These are phyloP conservation scores for Bos javanicus DNA, from an alignment of 2,113 vertebrate genomes.

Conservation along the genomic window DNA sequence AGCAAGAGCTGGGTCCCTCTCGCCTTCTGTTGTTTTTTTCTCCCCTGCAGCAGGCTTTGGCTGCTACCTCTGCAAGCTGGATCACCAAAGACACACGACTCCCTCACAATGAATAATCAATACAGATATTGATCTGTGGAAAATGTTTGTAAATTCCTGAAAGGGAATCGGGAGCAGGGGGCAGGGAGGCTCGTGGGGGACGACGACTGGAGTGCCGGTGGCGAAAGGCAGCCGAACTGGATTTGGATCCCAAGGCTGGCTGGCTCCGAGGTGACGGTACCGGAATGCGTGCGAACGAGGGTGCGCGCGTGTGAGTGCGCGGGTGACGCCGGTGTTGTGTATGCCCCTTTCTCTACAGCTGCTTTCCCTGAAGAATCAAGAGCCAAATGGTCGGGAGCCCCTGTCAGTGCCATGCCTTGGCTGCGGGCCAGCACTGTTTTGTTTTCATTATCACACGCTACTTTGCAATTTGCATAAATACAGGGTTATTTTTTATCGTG, in stretches of 20 bases:
- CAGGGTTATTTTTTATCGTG: slow-evolving; percentile 83
- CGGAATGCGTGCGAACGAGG: slow-evolving; percentile 77
- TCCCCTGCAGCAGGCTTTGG: slow-evolving; percentile 81
- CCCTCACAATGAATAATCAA: slow-evolving; percentile 90
- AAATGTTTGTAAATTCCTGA: slow-evolving; percentile 92
- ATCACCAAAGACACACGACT: slow-evolving; percentile 88
- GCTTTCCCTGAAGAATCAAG: slow-evolving; percentile 81
- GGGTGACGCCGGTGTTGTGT: slow-evolving; percentile 69
- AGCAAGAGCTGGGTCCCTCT: slow-evolving; percentile 77
- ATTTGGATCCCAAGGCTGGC: slow-evolving; percentile 73
- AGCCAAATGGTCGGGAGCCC: slow-evolving; percentile 83
- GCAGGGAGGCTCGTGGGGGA: slow-evolving; percentile 83
- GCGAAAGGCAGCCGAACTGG: slow-evolving; percentile 67
- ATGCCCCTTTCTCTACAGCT: slow-evolving; percentile 82
- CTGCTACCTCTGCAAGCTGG: slow-evolving; percentile 85
- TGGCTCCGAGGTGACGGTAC: slow-evolving; percentile 80
- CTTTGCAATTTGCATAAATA: slow-evolving; percentile 87
- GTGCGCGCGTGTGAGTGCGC: slow-evolving; percentile 63
- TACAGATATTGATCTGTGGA: slow-evolving; percentile 88
- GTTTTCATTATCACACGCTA: slow-evolving; percentile 87
- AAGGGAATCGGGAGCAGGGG: slow-evolving; percentile 80
- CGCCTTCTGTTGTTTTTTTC: slow-evolving; percentile 70
- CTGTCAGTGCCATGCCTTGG: slow-evolving; percentile 83
- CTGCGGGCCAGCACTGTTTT: slow-evolving; percentile 87
- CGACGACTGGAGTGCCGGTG: slow-evolving; percentile 72